Evolutionary conservation across 2,888 invertebrate species (phyloP).

Genomic region (Drosophila affinis): DNA sequence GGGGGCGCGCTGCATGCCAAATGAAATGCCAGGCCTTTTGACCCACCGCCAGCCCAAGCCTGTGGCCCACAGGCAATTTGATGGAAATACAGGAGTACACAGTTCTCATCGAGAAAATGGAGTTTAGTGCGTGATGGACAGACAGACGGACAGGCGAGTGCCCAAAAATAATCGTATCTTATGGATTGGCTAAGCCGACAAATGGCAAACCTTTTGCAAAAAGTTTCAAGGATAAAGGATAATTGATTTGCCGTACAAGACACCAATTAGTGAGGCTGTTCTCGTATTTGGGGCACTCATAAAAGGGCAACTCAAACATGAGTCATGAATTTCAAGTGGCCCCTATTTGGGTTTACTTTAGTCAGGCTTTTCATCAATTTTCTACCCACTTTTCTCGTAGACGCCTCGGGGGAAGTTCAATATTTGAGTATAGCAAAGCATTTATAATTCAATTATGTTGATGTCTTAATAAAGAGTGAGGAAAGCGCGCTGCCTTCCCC

Average conservation of each 20-base stretch:
- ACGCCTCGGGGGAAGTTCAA: neutral
- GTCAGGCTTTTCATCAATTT: neutral
- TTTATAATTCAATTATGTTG: conserved; percentile 46
- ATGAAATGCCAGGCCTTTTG: conserved; percentile 45
- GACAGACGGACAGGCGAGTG: no score
- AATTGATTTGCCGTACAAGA: conserved; percentile 12
- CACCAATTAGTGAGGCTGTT: conserved; percentile 20
- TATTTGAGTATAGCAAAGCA: conserved; percentile 15
- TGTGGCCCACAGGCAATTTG: neutral
- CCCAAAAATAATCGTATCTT: neutral
- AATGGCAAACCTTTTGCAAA: neutral
- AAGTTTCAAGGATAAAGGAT: conserved; percentile 10
- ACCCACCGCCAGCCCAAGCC: conserved; percentile 32
- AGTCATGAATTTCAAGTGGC: conserved; percentile 12
- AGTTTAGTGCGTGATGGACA: neutral
- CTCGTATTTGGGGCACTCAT: conserved; percentile 16
- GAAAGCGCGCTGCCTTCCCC: conserved; percentile 2
- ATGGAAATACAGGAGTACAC: neutral
- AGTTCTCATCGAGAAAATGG: neutral
- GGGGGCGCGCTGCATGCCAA: conserved; percentile 37
- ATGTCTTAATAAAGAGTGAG: conserved; percentile 23
- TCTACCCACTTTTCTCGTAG: neutral
- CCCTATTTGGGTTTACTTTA: no score
- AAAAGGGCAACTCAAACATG: conserved; percentile 4
- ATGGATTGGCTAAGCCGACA: neutral